A percentile compares a stretch with the other conserved stretches of the same genome.
Conservation (phyloP, 2,797 vertebrate species). For the Notamacropus eugenii region DNA sequence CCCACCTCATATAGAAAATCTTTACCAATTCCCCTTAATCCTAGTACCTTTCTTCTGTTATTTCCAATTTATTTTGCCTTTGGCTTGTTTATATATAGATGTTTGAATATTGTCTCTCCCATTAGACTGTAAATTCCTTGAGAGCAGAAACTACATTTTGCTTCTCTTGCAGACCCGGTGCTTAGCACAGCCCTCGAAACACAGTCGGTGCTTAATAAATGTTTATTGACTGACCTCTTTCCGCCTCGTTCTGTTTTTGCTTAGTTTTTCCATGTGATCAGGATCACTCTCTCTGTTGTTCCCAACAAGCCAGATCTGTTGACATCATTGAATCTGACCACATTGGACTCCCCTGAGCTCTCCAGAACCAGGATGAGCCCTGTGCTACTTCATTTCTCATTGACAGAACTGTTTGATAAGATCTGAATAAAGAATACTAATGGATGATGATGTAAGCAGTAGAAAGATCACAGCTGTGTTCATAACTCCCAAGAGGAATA, state of each 20-base stretch:
- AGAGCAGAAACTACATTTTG: too few species aligned
- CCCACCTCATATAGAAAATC: background rate
- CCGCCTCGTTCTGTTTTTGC: background rate
- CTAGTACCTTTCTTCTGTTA: background rate
- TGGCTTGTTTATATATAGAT: background rate
- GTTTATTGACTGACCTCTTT: background rate
- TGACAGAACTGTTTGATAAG: background rate
- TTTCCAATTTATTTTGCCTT: background rate
- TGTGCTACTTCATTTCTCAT: background rate
- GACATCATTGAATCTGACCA: fast-evolving
- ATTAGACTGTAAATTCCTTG: background rate
- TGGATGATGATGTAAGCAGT: conserved; percentile 12
- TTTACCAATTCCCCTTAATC: background rate
- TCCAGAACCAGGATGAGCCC: background rate
- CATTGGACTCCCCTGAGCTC: background rate
- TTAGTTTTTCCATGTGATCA: background rate
- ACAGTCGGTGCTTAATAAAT: background rate
- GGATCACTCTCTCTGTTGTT: background rate
- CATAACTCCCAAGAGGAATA: background rate
- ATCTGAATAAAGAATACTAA: background rate
- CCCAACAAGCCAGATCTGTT: fast-evolving
- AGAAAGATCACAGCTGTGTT: background rate
- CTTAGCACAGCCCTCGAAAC: background rate
- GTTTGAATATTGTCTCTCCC: background rate
- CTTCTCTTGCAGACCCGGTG: too few species aligned